Base-by-base conservation (phyloP, 2,888 invertebrate species). In the Gryllus longicercus region DNA sequence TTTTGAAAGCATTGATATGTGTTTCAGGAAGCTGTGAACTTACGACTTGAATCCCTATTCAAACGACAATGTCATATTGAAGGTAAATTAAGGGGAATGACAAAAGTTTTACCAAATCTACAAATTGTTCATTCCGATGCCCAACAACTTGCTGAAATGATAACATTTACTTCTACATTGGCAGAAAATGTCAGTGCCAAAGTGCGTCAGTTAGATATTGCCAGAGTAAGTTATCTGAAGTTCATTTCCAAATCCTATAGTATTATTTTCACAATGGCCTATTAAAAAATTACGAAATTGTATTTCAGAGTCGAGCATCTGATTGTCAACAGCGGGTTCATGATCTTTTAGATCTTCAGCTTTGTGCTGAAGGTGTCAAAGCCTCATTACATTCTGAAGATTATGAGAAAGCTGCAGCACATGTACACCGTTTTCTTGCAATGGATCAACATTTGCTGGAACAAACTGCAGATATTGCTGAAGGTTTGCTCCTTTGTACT, bases 281-380 rank as follows among this genome's bases (percentile, higher is more conserved):
- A 12, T 74, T 12, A 12, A 11, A 23, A 38, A 38, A 38, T 38
- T 1, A 38, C 38, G 5, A 38, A 38, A 38, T 0, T 38, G 2
- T 50, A 50, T 86, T 87, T 78, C 86, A 96, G 93, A 95, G 94
- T 83, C 92, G 96, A 81, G 98, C 99, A 0, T 96, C 95, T 4
- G 96, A 97, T 84, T 98, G 97, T 85, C 96, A 99, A 86, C 93
- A 95, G 84, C 89, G 98, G 81, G 98, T 99, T 0, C 96, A 97
- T 85, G 98, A 99, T 86, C 90, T 99, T 74, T 92, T 98, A 81
- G 98, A 99, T 86, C 89, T 99, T 79, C 96, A 98, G 87, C 90
- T 96, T 81, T 99, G 99, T 86, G 97, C 97, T 78, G 96, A 98
- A 86, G 99, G 98, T n/a, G 99, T 99, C 0, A 95, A 97, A 83